Base-by-base conservation (phyloP, 2,113 vertebrate genomes). In the Bombycilla garrulus region DNA sequence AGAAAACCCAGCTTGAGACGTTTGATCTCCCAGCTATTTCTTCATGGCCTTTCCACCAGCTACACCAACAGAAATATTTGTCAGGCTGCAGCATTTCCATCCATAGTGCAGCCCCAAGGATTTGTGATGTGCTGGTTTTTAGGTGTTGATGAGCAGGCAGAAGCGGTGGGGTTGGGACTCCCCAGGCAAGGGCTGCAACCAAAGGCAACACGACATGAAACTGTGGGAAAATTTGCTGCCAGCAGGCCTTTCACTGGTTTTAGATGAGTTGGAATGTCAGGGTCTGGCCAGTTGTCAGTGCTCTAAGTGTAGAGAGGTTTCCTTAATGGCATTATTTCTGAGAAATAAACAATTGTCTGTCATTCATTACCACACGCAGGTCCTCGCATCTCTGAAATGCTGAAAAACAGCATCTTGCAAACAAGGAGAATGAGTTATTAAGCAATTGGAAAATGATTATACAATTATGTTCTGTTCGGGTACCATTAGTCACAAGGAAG, bases 381-480 rank as follows among this genome's bases (percentile, higher is more conserved):
- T 93, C 85, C 86, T 88, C 4, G 0, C 51, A 74, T 96, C 95
- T 90, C 96, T 86, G 56, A 97, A 96, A 96, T 11, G 28, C 79
- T 83, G 94, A 86, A 83, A 96, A 97, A 84, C 90, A 97, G 86
- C 96, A 97, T 96, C 93, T 97, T 82, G 87, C 91, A 95, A 97
- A 95, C 96, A 97, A 95, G 83, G 89, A 95, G 97, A 97, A 97
- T 95, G 88, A 92, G 93, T 98, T 97, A 94, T 98, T 96, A 96
- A 95, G 97, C 96, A 98, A 97, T 88, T 95, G 96, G 89, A 95
- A 98, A 97, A 95, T 95, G 79, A 98, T 98, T 98, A 97, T 96
- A 91, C 91, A 97, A 98, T 97, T 96, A 95, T 74, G 51, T 93
- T 96, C 94, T 90, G 92, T 96, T 98, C 56, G 3, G 96, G 92